Evolutionary conservation across 2,888 invertebrate genomes (phyloP), one percentile per base, ranked within the genome.

Genomic region (Tridacna gigas): DNA sequence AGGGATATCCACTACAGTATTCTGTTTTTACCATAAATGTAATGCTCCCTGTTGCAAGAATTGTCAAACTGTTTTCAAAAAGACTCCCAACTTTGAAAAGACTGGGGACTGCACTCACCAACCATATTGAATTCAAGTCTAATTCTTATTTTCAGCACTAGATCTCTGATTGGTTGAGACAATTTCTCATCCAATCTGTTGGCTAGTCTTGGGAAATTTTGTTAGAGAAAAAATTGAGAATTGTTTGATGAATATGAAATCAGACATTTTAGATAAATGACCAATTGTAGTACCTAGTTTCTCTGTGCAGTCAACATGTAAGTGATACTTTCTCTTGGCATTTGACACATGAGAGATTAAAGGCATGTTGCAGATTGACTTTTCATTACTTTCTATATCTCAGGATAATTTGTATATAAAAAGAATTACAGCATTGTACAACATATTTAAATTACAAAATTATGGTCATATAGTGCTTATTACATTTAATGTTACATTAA

Each of bases 381-480:
- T 18, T 66, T 13, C 13, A 37, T n/a, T n/a, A n/a, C 15, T 56
- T 13, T 63, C 47, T 45, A 25, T 71, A 71, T 26, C 71, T 71
- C 71, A 71, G 71, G 71, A 25, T 48, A 67, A 71, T 47, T 71
- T 71, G 71, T 71, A 71, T 37, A 71, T 63, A 63, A n/a, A 63
- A 22, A 26, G n/a, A 47, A 25, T 51, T 20, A 71, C 15, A 51
- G 22, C n/a, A 47, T 51, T 51, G 51, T 71, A 71, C 48, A 71
- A 12, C 51, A 71, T 71, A 71, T 71, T 71, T 71, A 71, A 71
- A 71, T 51, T 71, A 69, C 69, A 26, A 56, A 60, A 61, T 28
- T 74, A 79, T 74, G 79, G 48, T 79, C 79, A 65, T 74, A 85
- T 82, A 82, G 85, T 85, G 85, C 85, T 85, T 83, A 83, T 77